Base-by-base conservation (phyloP, 2,888 invertebrate species). In the Netelia melanura region DNA sequence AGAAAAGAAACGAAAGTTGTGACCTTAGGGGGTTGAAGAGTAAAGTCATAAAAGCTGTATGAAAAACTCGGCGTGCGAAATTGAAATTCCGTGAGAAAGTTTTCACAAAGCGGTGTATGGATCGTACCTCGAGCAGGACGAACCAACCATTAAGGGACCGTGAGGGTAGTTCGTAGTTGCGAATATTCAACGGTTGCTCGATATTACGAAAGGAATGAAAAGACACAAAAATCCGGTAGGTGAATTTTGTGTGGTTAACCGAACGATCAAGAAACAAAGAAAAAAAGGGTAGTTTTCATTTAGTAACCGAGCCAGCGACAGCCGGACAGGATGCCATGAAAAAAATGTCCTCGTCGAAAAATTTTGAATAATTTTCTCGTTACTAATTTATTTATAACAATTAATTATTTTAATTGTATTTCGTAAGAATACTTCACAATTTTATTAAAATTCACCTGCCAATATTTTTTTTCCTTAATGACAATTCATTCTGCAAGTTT, bases 81-180 rank as follows among this genome's bases (percentile, higher is more conserved):
- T 84, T 84, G 83, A 84, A 84, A 84, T 80, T 84, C 75, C 80
- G 71, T n/a, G 56, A 52, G 17, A 79, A 76, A 76, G 64, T 80
- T 80, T 68, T 48, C 43, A 79, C 71, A 71, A 64, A 62, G 62
- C 17, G 78, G 52, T 17, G 64, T 9, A 6, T 5, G 3, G 58
- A 21, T 58, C 21, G n/a, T 9, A 21, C n/a, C 10, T 9, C 17
- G 21, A 21, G 58, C 9, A 58, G 58, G 21, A 58, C 17, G 58
- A 21, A 21, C 54, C 54, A 54, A 62, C 23, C 52, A 44, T 21
- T n/a, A 38, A 38, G 44, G 25, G 58, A 61, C 43, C 48, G 62
- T 48, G 10, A 21, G 30, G n/a, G 48, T 78, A 68, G 58, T 68
- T 52, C 61, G 30, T 10, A 44, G 48, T 48, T 70, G 48, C 14